Conservation (phyloP, 2,888 invertebrate species). For the Danaus chrysippus region DNA sequence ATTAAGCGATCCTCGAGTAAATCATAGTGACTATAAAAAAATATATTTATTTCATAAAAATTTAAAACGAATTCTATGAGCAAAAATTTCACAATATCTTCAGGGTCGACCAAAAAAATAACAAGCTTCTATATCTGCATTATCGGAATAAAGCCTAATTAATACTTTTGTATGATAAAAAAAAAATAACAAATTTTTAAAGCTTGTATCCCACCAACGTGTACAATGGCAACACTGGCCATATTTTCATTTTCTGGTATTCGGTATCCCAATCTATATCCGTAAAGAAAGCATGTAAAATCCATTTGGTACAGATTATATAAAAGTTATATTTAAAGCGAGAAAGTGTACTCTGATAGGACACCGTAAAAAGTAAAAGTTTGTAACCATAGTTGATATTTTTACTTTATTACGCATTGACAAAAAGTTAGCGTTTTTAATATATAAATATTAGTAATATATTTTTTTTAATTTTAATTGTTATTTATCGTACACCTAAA, state of each 20-base stretch:
- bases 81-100: no score
- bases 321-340: conserved; percentile 28
- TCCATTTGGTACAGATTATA: conserved; percentile 20
- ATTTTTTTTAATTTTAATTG: no score
- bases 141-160: no score
- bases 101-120: no score
- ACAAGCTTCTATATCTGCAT: no score
- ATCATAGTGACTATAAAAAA: no score
- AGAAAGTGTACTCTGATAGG: background rate
- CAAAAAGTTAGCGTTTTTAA: no score
- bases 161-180: no score
- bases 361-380: conserved; percentile 35
- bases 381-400: conserved; percentile 45
- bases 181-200: background rate
- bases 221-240: background rate
- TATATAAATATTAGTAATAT: no score
- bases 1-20: no score
- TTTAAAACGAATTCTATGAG: no score
- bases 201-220: background rate
- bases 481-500: background rate
- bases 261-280: conserved; percentile 17
- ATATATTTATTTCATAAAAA: no score
- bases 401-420: background rate
- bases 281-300: conserved; percentile 23
- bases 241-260: conserved; percentile 14